phyloP scores from a whole-genome alignment of 2,797 vertebrate species.

The Streptopelia turtur region DNA sequence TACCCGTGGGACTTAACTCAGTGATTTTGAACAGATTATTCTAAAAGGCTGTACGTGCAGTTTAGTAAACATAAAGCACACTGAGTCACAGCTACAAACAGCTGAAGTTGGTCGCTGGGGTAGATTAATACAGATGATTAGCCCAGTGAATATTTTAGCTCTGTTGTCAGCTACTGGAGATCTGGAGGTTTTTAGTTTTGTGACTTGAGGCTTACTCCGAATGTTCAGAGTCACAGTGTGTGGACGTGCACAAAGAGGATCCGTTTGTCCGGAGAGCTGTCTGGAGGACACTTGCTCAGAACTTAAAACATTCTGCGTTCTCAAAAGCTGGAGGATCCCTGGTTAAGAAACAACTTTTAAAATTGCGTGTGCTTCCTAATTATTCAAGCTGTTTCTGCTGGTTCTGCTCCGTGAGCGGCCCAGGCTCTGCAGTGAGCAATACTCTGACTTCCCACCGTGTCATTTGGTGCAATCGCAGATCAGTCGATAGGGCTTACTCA shows the following conservation, averaged over 20 bases:
- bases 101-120: not conserved
- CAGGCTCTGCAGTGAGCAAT: not conserved
- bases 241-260: not conserved
- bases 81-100: slow-evolving; percentile 55
- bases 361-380: not conserved
- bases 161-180: not conserved
- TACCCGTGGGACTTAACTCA: slow-evolving; percentile 33
- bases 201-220: not conserved
- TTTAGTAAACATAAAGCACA: slow-evolving; percentile 56
- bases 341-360: not conserved
- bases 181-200: not conserved
- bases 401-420: not conserved
- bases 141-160: not conserved
- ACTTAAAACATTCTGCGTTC: accelerated
- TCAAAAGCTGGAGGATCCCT: not conserved
- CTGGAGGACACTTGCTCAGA: not conserved
- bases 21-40: slow-evolving; percentile 65
- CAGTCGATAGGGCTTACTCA: not conserved
- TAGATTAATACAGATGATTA: not conserved
- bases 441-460: not conserved
- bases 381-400: not conserved
- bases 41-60: slow-evolving; percentile 38
- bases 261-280: accelerated
- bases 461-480: not conserved
- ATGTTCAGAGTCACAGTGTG: accelerated